Percentiles rank a stretch among this genome's conserved stretches.
Evolutionary conservation across 2,888 invertebrate genomes (phyloP).

Genomic region (Drosophila limbata): DNA sequence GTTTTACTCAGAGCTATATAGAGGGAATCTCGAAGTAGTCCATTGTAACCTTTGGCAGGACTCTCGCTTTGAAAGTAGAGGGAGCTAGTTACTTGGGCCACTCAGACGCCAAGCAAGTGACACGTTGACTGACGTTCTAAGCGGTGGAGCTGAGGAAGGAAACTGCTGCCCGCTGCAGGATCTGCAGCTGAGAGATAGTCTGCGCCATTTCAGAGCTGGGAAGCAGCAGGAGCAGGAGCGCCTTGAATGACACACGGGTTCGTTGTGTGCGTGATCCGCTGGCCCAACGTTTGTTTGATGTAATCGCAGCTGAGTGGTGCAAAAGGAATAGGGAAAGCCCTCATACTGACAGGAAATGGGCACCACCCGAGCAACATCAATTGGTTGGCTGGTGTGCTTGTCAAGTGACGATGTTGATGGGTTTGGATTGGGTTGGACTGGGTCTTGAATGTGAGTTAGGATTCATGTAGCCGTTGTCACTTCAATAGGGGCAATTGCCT

Average conservation of each 20-base stretch:
- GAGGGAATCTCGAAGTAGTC: neutral
- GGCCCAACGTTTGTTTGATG: constrained; percentile 63
- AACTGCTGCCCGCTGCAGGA: constrained; percentile 6
- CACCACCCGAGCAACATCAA: constrained; percentile 48
- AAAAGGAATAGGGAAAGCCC: constrained; percentile 38
- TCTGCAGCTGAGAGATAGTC: constrained; percentile 7
- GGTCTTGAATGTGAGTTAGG: constrained; percentile 16
- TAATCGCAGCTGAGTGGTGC: constrained; percentile 59
- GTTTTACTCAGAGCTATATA: neutral
- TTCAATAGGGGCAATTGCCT: constrained; percentile 63
- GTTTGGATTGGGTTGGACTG: constrained; percentile 13
- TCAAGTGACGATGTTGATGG: constrained; percentile 43
- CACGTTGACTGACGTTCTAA: constrained; percentile 64
- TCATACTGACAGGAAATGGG: constrained; percentile 9
- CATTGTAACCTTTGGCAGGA: neutral
- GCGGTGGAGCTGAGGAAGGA: constrained; percentile 29
- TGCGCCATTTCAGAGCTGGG: neutral
- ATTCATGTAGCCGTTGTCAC: constrained; percentile 53
- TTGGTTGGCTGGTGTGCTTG: constrained; percentile 42
- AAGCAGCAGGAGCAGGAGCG: constrained; percentile 2
- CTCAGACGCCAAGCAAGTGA: constrained; percentile 45
- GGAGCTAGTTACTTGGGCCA: neutral
- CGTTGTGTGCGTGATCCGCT: constrained; percentile 52
- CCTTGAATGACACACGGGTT: constrained; percentile 53
- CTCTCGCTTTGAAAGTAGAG: neutral